A percentile compares a stretch with the other conserved stretches of the same genome.
Conservation (phyloP, 2,113 vertebrate genomes). For the Cololabis saira region DNA sequence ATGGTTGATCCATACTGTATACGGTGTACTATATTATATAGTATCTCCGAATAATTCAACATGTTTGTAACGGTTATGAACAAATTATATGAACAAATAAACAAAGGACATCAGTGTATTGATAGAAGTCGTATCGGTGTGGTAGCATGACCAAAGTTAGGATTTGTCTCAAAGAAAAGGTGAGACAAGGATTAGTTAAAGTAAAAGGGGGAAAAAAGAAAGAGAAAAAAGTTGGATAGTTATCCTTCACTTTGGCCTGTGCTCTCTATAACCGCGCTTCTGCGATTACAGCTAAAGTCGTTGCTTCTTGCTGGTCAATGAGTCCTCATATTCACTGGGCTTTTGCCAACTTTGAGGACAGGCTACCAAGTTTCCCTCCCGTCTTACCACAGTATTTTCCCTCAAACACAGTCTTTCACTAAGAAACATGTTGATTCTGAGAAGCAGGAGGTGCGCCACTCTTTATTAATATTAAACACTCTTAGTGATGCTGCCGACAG, state of each 20-base stretch:
- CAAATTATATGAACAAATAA: not conserved
- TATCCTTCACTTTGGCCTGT: not conserved
- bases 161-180: not conserved
- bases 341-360: not conserved
- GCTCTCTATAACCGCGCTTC: not conserved
- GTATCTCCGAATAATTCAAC: not conserved
- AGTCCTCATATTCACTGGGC: not conserved
- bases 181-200: not conserved
- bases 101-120: not conserved
- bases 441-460: not conserved
- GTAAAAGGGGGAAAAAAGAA: too few species aligned
- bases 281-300: not conserved
- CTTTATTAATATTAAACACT: not conserved
- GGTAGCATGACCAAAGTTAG: not conserved
- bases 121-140: not conserved
- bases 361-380: not conserved
- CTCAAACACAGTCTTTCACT: not conserved
- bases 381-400: too few species aligned
- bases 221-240: not conserved
- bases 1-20: not conserved
- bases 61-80: not conserved
- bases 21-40: not conserved
- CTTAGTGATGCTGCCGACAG: conserved; percentile 4
- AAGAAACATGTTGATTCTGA: not conserved
- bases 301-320: not conserved